Evolutionary conservation across 2,797 vertebrate species (phyloP), one percentile per base, ranked within the genome.

Genomic region (Sphaeramia orbicularis): DNA sequence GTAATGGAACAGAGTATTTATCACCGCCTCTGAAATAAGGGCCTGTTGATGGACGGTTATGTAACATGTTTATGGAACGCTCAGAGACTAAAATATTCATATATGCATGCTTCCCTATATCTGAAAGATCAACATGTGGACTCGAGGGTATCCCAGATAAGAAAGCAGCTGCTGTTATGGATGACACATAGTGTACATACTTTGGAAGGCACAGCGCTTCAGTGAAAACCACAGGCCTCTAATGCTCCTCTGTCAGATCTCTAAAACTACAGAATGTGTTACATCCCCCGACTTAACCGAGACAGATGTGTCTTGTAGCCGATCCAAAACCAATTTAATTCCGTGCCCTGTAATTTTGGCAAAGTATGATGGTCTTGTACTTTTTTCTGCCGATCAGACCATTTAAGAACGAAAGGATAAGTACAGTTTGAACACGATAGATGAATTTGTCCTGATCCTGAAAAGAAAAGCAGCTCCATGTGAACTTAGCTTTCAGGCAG

Each of bases 1-100:
- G 49, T 55, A 41, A 71, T 64, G 62, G 60, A 56, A 67, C 54
- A 30, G 19, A 41, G 11, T 32, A 30, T 54, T 61, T 51, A 65
- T 74, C 30, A 57, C n/a, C 0, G 7, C 47, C 1, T 3, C 50
- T 58, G 60, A 44, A 47, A 58, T 18, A 21, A 15, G 44, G 44
- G 6, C n/a, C 3, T 35, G 16, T 59, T 52, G 56, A 67, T 50
- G 21, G 8, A 37, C 6, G 0, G 10, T 72, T 69, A 72, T 41
- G 53, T 55, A 61, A 69, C 27, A 30, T 64, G 50, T 72, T 79
- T 61, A 64, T 60, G 24, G 19, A 50, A 38, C 2, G 1, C 8
- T 27, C 48, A 53, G 27, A 7, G 5, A 42, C 27, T 51, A 44
- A 53, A 19, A 41, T 47, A 67, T 70, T 48, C 45, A 57, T 42